phyloP scores from a whole-genome alignment of 2,888 invertebrate genomes.

The Invenusta paracnida region DNA sequence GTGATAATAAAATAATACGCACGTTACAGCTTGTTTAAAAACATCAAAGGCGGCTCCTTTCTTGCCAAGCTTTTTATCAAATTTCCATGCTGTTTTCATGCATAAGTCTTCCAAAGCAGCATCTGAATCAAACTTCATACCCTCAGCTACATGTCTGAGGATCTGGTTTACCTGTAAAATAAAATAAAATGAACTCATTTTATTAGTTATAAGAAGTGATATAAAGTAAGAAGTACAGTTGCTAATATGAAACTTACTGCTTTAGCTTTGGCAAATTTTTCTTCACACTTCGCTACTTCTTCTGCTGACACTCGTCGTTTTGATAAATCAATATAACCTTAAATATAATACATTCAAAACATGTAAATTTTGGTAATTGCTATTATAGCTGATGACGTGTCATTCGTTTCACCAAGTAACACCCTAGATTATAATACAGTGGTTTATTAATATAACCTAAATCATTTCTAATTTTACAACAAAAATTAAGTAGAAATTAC shows the following conservation, averaged over 20 bases:
- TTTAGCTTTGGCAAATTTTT: conserved; percentile 94
- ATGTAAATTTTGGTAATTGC: background rate
- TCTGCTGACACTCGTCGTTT: conserved; percentile 96
- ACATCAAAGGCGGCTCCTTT: conserved; percentile 94
- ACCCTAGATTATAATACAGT: too few species aligned
- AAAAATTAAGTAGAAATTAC: too few species aligned
- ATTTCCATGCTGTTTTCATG: conserved; percentile 92
- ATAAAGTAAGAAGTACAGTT: too few species aligned
- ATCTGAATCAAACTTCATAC: too few species aligned
- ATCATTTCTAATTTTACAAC: too few species aligned
- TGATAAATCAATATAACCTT: conserved; percentile 95
- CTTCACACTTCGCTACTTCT: conserved; percentile 95
- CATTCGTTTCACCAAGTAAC: too few species aligned
- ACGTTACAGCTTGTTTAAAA: conserved; percentile 95
- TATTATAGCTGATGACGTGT: background rate
- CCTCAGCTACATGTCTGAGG: too few species aligned
- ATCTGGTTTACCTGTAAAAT: too few species aligned
- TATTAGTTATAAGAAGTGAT: too few species aligned
- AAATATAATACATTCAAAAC: background rate
- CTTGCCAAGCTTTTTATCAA: conserved; percentile 91
- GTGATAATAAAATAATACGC: conserved; percentile 59
- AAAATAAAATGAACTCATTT: too few species aligned
- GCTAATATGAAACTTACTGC: too few species aligned
- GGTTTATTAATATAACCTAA: too few species aligned
- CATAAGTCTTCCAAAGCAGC: conserved; percentile 90